Evolutionary conservation across 2,797 vertebrate genomes (phyloP).

Genomic region (Alexandromys oeconomus): DNA sequence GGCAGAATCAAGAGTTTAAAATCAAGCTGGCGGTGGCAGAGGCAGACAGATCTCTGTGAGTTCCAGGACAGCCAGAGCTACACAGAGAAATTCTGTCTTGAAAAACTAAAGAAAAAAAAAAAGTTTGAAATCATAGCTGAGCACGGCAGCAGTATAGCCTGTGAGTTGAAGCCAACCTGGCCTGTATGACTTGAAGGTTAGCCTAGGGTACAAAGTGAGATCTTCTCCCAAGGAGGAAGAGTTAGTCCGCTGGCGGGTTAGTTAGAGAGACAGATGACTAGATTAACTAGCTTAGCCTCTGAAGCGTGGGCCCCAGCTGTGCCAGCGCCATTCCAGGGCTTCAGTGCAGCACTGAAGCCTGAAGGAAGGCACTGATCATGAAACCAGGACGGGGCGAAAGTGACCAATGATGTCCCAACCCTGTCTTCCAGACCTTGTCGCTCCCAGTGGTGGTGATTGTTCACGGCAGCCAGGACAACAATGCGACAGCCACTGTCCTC

Average conservation of each 20-base stretch:
- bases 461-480: conserved; percentile 98
- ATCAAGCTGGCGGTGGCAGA: not conserved
- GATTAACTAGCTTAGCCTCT: not conserved
- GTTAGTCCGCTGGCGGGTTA: not conserved
- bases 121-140: not conserved
- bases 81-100: not conserved
- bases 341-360: not conserved
- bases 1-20: not conserved
- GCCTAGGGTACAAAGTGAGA: not conserved
- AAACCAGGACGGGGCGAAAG: too few relatives aligned
- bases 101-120: not conserved
- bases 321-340: not conserved
- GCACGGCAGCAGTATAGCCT: not conserved
- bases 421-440: conserved; percentile 92
- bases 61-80: not conserved
- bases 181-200: not conserved
- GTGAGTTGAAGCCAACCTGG: not conserved
- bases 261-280: not conserved
- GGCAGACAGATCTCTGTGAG: not conserved
- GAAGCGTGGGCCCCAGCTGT: not conserved
- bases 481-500: conserved; percentile 96
- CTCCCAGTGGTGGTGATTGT: conserved; percentile 98
- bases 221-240: not conserved
- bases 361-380: not conserved
- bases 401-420: not conserved